Conservation (phyloP, 2,113 vertebrate species). For the Tupaia chinensis region DNA sequence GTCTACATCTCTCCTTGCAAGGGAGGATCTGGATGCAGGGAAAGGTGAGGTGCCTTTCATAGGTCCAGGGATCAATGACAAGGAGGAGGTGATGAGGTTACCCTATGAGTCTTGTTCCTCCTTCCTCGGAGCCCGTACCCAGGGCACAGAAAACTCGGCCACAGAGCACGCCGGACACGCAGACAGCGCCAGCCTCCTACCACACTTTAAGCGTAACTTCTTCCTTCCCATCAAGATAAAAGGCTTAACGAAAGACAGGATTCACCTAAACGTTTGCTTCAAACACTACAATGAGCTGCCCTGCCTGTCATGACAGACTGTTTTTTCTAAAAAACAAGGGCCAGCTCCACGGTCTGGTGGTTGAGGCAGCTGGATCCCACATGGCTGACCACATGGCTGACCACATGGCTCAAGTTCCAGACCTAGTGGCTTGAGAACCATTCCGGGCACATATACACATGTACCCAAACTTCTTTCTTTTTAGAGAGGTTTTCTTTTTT, state of each 20-base stretch:
- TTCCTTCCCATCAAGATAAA: constrained; percentile 69
- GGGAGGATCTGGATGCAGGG: not conserved
- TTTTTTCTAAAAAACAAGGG: constrained; percentile 40
- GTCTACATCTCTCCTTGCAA: not conserved
- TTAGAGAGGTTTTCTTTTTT: too few relatives aligned
- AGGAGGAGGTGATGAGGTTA: not conserved
- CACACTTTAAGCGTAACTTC: not conserved
- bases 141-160: not conserved
- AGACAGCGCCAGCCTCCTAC: not conserved
- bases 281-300: constrained; percentile 72
- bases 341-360: too few relatives aligned
- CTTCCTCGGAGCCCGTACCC: not conserved
- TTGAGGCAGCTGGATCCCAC: too few relatives aligned
- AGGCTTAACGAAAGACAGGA: constrained; percentile 74
- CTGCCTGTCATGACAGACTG: constrained; percentile 65
- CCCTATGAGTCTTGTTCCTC: not conserved
- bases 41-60: not conserved
- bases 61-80: not conserved
- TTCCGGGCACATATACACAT: too few relatives aligned
- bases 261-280: constrained; percentile 76
- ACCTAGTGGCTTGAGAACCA: too few relatives aligned
- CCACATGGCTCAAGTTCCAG: too few relatives aligned
- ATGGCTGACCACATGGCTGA: too few relatives aligned
- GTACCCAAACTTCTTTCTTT: too few relatives aligned
- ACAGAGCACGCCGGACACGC: not conserved